Conservation (phyloP, 2,797 vertebrate species). For the Mareca strepera region DNA sequence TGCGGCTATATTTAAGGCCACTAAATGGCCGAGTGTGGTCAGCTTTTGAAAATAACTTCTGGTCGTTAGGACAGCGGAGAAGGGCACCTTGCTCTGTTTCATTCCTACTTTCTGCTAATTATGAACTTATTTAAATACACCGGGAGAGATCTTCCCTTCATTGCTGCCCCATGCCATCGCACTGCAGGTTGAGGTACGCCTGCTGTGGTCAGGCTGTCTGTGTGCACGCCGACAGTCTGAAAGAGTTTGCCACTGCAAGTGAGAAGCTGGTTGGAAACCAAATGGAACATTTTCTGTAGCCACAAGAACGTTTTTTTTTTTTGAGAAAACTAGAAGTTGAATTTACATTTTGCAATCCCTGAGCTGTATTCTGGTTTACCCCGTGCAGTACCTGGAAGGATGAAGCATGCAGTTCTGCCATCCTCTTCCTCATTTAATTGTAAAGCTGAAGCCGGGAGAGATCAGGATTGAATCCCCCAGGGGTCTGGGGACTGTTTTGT, state of each 20-base stretch:
- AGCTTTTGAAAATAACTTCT: slow-evolving; percentile 5
- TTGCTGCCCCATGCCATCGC: neutral
- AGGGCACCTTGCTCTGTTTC: neutral
- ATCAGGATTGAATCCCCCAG: neutral
- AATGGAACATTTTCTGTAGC: neutral
- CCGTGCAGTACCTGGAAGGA: rapidly evolving
- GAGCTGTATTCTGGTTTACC: rapidly evolving
- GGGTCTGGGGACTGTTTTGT: neutral
- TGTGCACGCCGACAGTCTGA: neutral
- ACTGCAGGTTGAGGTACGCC: neutral
- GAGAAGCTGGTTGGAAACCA: neutral
- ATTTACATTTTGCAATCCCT: neutral
- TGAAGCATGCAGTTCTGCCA: neutral
- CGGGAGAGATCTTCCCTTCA: neutral
- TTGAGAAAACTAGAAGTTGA: neutral
- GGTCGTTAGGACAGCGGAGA: neutral
- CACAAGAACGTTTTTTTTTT: neutral
- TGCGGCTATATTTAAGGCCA: neutral
- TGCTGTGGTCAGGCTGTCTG: neutral
- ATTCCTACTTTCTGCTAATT: neutral
- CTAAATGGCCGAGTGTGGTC: neutral
- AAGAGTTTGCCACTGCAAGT: neutral
- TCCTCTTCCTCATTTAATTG: neutral
- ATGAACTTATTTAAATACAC: neutral
- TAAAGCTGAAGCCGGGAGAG: neutral